Evolutionary conservation across 2,888 invertebrate genomes (phyloP).

Genomic region (Oligia latruncula): DNA sequence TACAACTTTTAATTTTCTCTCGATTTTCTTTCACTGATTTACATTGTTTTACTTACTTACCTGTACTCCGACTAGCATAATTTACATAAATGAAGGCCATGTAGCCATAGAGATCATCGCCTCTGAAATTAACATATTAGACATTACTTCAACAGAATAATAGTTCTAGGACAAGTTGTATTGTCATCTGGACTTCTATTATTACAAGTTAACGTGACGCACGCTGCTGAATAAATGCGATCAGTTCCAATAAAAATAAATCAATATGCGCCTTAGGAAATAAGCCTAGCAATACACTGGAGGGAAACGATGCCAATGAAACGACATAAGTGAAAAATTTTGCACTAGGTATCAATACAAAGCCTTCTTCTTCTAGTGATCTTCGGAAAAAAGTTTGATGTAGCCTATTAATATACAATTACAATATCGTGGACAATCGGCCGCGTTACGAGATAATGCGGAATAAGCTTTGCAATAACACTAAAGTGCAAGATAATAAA

Average conservation of each 20-base stretch:
- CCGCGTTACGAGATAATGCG: not conserved
- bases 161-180: constrained; percentile 43
- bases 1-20: constrained; percentile 9
- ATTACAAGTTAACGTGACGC: constrained; percentile 30
- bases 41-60: constrained; percentile 38
- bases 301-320: constrained; percentile 20
- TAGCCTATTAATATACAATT: not conserved
- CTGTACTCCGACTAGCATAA: constrained; percentile 7
- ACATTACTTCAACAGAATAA: constrained; percentile 37
- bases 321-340: not conserved
- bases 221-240: constrained; percentile 23
- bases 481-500: not conserved
- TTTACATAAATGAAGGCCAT: constrained; percentile 57
- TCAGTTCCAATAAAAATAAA: constrained; percentile 21
- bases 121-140: constrained; percentile 53
- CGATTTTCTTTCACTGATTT: constrained; percentile 22
- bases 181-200: constrained; percentile 41
- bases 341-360: too few species aligned
- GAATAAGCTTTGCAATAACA: not conserved
- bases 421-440: not conserved
- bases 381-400: not conserved
- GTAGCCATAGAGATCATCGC: constrained; percentile 47
- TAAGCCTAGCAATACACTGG: constrained; percentile 37
- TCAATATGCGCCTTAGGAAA: constrained; percentile 24
- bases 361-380: too few species aligned